Evolutionary conservation across 2,113 vertebrate genomes (phyloP), one percentile per base, ranked within the genome.

Genomic region (Cyprinodon tularosa): DNA sequence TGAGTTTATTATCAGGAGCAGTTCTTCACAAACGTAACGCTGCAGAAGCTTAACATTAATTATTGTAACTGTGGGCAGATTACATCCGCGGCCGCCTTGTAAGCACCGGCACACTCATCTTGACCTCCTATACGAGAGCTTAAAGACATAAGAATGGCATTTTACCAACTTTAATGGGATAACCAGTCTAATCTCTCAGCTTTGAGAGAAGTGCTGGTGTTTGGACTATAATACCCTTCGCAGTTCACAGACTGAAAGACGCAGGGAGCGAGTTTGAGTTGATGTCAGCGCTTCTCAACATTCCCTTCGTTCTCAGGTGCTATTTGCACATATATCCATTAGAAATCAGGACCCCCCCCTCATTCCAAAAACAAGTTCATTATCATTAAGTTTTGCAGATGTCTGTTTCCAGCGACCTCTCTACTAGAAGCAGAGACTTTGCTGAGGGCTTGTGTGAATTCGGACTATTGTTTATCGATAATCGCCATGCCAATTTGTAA

Each of bases 21-120:
- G 94, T 98, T 97, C 96, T 98, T 98, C 95, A 97, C 95, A 96
- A 97, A 97, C 95, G 96, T 96, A 96, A 97, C 97, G 97, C 96
- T 96, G 97, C 97, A 97, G 97, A 98, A 99, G 97, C 97, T 99
- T 99, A 99, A 97, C 97, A 98, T 98, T 98, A 98, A 99, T 98
- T 98, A 98, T 98, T 98, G 97, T 97, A 98, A 99, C 96, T 98
- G 97, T 96, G 96, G 96, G 96, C 96, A 98, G 98, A 99, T 99
- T 99, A 99, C 97, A 98, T 97, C 96, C 96, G 93, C 92, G 95
- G 94, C 95, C 95, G 96, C 95, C 97, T 97, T 98, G 97, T 97
- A 97, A 99, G 96, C 96, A 95, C 96, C 95, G 95, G 95, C 96
- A 95, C 96, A 97, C 95, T 97, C 97, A 95, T 99, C 96, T 98